phyloP scores from a whole-genome alignment of 2,797 vertebrate species.

The Sciaenops ocellatus region DNA sequence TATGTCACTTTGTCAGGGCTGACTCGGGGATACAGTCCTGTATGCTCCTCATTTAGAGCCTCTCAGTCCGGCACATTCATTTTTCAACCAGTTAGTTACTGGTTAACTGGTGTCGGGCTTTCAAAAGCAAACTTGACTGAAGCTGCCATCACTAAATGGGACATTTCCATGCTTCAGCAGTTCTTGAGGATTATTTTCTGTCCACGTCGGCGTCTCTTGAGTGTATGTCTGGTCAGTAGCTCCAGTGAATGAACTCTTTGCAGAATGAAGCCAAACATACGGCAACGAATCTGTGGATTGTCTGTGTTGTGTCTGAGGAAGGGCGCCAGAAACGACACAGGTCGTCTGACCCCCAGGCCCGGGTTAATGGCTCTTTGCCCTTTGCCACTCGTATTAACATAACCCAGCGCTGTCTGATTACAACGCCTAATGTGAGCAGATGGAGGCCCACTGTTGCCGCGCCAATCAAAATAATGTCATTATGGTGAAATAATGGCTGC shows the following conservation, averaged over 20 bases:
- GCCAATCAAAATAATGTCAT: conserved; percentile 79
- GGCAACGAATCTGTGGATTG: conserved; percentile 16
- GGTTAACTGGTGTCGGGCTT: too few species aligned
- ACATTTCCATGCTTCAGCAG: background rate
- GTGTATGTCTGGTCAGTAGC: conserved; percentile 4
- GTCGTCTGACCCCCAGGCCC: conserved; percentile 35
- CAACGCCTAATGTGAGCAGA: conserved; percentile 70
- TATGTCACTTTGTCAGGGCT: too few species aligned
- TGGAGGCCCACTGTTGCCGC: conserved; percentile 65
- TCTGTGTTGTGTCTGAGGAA: conserved; percentile 24
- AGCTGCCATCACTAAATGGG: background rate
- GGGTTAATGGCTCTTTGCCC: conserved; percentile 63
- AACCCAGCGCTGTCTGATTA: conserved; percentile 70
- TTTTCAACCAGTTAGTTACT: too few species aligned
- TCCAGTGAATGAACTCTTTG: background rate
- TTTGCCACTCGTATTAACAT: conserved; percentile 60
- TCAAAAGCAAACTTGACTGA: too few species aligned
- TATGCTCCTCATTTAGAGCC: too few species aligned
- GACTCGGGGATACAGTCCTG: too few species aligned
- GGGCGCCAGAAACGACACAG: conserved; percentile 31
- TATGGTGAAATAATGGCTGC: conserved; percentile 67
- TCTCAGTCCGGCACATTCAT: too few species aligned
- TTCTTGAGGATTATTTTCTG: background rate
- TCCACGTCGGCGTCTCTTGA: conserved; percentile 1
- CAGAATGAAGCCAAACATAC: background rate